Conservation (phyloP, 2,113 vertebrate species). For the Ellobius talpinus region DNA sequence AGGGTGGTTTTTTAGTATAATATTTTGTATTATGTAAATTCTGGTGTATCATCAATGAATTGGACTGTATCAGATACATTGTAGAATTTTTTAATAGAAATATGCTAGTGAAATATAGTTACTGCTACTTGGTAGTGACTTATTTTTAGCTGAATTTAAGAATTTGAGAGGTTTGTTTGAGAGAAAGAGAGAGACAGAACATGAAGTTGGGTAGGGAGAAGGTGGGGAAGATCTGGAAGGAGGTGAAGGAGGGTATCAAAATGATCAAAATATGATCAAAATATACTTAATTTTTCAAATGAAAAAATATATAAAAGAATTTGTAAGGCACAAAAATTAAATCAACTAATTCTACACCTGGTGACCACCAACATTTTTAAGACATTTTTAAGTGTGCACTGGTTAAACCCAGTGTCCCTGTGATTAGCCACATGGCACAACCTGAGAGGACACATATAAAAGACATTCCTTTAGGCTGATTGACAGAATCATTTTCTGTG, state of each 20-base stretch:
- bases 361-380: background rate
- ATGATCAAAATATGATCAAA: background rate
- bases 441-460: background rate
- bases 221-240: too few species aligned
- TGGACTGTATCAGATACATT: background rate
- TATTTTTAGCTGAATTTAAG: constrained; percentile 33
- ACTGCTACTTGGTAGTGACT: background rate
- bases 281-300: background rate
- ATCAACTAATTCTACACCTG: background rate
- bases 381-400: constrained; percentile 3
- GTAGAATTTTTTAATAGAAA: constrained; percentile 9
- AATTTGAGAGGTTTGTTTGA: constrained; percentile 5
- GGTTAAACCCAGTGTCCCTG: background rate
- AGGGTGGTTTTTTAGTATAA: background rate
- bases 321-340: background rate
- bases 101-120: constrained; percentile 33
- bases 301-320: background rate
- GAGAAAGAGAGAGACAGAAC: background rate
- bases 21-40: background rate
- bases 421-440: background rate
- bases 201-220: background rate
- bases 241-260: too few species aligned
- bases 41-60: background rate
- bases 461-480: background rate
- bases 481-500: background rate